Base-by-base conservation (phyloP, 2,888 invertebrate genomes). In the Rapana venosa region DNA sequence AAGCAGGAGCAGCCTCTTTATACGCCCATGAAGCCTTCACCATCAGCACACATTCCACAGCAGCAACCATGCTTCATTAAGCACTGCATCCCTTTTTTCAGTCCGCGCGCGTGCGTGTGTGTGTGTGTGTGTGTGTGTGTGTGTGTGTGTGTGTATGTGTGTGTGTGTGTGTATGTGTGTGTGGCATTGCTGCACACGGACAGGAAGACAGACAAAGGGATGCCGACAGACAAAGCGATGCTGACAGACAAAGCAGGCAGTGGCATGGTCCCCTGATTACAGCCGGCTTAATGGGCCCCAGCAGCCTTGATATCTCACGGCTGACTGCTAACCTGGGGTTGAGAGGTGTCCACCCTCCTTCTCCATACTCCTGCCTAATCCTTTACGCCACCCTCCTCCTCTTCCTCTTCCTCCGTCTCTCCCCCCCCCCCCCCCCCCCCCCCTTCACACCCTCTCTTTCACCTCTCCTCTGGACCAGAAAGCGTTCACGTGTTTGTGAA, bases 131-230 rank as follows among this genome's bases (percentile, higher is more conserved):
- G 79, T 32, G 79, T 32, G 8, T 79, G 35, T 35, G 79, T 32
- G 79, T 32, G 79, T 79, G 79, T 79, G 79, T 79, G 79, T 79
- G 79, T 79, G 79, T 79, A 32, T 79, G 32, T 79, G 79, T 79
- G 32, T 79, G 79, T 81, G 35, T 81, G 35, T 81, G 35, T 81
- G 35, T 81, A 35, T 35, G 81, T 35, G 81, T 35, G 81, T 35
- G 81, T 77, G 77, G 47, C 47, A 47, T 47, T 47, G 47, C 47
- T 47, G 47, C 47, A 47, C 47, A 47, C 8, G 47, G 8, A 47
- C 47, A 47, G 8, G 47, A 47, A 47, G 47, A 47, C 47, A 8
- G 47, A 47, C 47, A 47, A 47, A 47, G 47, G 4, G 47, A 47
- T 47, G 47, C 47, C 47, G 47, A 47, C 47, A 47, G 47, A 47